Evolutionary conservation across 2,113 vertebrate genomes (phyloP), one percentile per base, ranked within the genome.

Genomic region (Embiotoca jacksoni): DNA sequence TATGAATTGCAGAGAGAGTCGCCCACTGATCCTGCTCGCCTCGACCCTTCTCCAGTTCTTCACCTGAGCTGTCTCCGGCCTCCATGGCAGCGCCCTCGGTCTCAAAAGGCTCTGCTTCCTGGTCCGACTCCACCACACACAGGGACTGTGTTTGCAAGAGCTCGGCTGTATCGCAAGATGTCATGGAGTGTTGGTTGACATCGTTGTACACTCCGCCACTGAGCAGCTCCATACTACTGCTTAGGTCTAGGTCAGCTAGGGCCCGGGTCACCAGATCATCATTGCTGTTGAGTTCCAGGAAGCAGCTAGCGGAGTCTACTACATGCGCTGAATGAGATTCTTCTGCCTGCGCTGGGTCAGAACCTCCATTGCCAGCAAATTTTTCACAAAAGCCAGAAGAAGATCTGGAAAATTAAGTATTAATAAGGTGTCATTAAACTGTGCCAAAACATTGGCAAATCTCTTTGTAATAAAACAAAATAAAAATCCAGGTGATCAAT

Each of bases 351-450:
- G 86, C 81, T 9, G 90, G 89, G 64, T 84, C 77, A 14, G 82
- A 91, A 30, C 63, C 84, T 49, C 78, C 79, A 6, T 83, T 56
- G 11, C 86, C 89, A 0, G 83, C 85, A 81, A 92, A 90, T 16
- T 81, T 92, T 81, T 95, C 94, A 85, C 93, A 95, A 69, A 95
- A 94, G 37, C 94, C 94, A 37, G 93, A 95, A 8, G 93, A 94
- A 4, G 92, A 95, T 55, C 92, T 93, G 81, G 14, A 8, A 79
- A 75, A 78, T 39, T 7, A 33, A 60, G 7, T 75, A 62, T 30
- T 0, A 61, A 70, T 44, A 35, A 55, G 63, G 0, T 7, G 3
- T 23, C 23, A 64, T 72, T 46, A 75, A 9, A 11, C 31, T 47
- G 15, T 68, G 41, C 1, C 33, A 14, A 9, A 31, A 64, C 7